Conservation (phyloP, 1,140 invertebrate genomes). For the Carposina sasakii region DNA sequence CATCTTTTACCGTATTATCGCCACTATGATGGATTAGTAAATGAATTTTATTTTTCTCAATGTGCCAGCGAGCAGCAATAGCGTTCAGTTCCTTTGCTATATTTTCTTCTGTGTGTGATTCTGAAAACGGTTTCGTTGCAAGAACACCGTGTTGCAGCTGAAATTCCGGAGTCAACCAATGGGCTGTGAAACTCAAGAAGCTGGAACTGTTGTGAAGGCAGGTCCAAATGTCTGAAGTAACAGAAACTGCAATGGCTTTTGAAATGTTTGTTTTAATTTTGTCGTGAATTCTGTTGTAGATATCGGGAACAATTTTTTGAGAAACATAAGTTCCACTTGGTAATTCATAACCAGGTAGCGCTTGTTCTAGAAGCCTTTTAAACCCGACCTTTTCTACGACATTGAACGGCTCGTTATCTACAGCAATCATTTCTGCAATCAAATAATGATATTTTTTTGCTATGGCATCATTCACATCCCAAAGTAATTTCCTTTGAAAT, state of each 20-base stretch:
- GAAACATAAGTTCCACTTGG: conserved; percentile 30
- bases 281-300: conserved; percentile 27
- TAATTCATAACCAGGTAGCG: conserved; percentile 25
- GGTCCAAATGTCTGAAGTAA: conserved; percentile 38
- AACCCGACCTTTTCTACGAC: conserved; percentile 21
- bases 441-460: conserved; percentile 24
- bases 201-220: conserved; percentile 30
- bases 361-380: conserved; percentile 18
- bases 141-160: conserved; percentile 32
- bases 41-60: conserved; percentile 26
- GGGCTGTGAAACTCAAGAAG: conserved; percentile 39
- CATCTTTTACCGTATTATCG: conserved; percentile 15
- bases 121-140: conserved; percentile 30
- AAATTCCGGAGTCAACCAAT: conserved; percentile 33
- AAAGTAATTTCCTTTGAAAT: conserved; percentile 20
- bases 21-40: conserved; percentile 27
- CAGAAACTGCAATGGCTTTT: conserved; percentile 25
- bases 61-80: conserved; percentile 28
- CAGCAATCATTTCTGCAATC: conserved; percentile 24
- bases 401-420: conserved; percentile 20
- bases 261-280: conserved; percentile 32
- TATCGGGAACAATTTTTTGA: conserved; percentile 27
- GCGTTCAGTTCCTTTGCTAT: conserved; percentile 29
- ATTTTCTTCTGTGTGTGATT: conserved; percentile 27
- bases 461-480: conserved; percentile 23